phyloP scores from a whole-genome alignment of 2,888 invertebrate species.

The Callosobruchus maculatus region DNA sequence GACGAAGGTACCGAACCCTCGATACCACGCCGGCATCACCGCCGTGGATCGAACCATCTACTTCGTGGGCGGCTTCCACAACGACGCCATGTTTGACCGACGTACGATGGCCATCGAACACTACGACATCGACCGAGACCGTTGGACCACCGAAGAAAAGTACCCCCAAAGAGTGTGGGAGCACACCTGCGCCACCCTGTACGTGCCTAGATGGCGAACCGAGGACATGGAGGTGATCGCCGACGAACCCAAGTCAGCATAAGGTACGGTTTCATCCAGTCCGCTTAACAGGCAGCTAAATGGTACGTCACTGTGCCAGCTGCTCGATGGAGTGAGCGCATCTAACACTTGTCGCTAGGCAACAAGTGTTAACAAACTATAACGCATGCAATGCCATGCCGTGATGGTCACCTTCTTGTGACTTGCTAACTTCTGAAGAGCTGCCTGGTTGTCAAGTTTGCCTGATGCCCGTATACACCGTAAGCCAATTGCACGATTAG shows the following conservation, averaged over 20 bases:
- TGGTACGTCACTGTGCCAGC: no score
- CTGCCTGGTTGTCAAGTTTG: no score
- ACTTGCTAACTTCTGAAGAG: no score
- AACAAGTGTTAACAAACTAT: no score
- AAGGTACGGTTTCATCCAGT: no score
- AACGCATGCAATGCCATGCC: no score
- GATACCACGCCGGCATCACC: constrained; percentile 66
- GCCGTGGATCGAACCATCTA: constrained; percentile 60
- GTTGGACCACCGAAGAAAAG: constrained; percentile 61
- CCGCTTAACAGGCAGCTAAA: no score
- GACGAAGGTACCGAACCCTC: constrained; percentile 61
- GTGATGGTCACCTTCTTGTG: no score
- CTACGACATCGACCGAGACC: constrained; percentile 58
- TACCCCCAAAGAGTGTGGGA: constrained; percentile 71
- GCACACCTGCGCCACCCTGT: constrained; percentile 63
- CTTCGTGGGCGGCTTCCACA: constrained; percentile 67
- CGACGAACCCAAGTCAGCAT: background rate
- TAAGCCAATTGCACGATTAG: no score
- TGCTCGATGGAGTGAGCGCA: no score
- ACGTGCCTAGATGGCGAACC: constrained; percentile 58
- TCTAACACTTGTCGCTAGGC: no score
- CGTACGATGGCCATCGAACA: constrained; percentile 65
- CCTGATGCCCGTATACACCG: no score
- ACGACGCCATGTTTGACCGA: constrained; percentile 63
- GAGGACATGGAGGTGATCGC: constrained; percentile 38